Evolutionary conservation across 1,140 invertebrate species (phyloP).

Genomic region (Eumeta japonica): DNA sequence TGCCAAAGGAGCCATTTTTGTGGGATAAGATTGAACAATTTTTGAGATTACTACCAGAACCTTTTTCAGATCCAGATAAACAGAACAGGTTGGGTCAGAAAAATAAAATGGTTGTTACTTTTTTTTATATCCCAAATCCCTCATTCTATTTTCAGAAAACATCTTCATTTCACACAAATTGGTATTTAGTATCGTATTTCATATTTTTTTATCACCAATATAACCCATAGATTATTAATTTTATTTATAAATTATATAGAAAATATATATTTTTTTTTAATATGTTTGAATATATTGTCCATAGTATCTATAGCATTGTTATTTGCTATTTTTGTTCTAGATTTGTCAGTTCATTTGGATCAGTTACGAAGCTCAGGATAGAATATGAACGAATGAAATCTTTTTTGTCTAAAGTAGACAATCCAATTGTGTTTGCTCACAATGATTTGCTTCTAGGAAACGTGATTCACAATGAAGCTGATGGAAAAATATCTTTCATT

Average conservation of each 20-base stretch:
- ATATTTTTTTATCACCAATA: too few species aligned
- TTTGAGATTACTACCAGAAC: slow-evolving; percentile 68
- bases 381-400: slow-evolving; percentile 71
- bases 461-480: slow-evolving; percentile 78
- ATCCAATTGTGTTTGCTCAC: slow-evolving; percentile 92
- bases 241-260: too few species aligned
- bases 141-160: too few species aligned
- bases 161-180: too few species aligned
- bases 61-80: slow-evolving; percentile 62
- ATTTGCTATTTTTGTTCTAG: slow-evolving; percentile 57
- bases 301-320: background rate
- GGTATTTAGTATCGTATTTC: too few species aligned
- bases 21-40: slow-evolving; percentile 77
- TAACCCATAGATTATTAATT: too few species aligned
- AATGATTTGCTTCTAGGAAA: slow-evolving; percentile 96
- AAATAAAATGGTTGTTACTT: too few species aligned
- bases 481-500: slow-evolving; percentile 83
- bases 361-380: slow-evolving; percentile 64
- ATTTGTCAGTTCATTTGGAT: slow-evolving; percentile 67
- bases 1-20: slow-evolving; percentile 61
- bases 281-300: background rate
- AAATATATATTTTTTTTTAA: too few species aligned
- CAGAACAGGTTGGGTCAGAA: slow-evolving; percentile 66
- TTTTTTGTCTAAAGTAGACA: slow-evolving; percentile 64
- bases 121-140: too few species aligned